Evolutionary conservation across 2,113 vertebrate species (phyloP).

Genomic region (Pipra filicauda): DNA sequence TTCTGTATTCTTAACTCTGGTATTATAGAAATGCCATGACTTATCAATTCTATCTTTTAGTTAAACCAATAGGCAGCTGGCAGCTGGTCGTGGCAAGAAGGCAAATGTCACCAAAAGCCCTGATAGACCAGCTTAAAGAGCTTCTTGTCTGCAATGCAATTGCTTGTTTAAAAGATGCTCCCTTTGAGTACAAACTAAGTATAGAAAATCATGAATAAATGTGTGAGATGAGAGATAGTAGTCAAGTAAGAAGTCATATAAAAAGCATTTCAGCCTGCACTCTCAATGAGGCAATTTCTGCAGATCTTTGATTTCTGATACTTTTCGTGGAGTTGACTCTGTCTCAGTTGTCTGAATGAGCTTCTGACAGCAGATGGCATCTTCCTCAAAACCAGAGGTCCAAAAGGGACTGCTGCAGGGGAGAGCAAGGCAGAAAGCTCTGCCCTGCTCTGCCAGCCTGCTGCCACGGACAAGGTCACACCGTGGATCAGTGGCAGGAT

Average conservation of each 20-base stretch:
- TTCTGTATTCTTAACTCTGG: not conserved
- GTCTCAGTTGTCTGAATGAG: not conserved
- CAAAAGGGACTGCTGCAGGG: not conserved
- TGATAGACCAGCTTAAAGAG: not conserved
- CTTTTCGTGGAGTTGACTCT: not conserved
- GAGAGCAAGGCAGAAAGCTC: not conserved
- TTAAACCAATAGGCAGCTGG: not conserved
- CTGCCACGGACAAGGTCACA: not conserved
- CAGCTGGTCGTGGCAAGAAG: not conserved
- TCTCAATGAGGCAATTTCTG: not conserved
- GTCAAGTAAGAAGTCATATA: not conserved
- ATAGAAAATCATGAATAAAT: not conserved
- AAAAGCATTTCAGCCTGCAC: not conserved
- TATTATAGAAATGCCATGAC: not conserved
- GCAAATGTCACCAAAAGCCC: not conserved
- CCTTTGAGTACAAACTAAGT: not conserved
- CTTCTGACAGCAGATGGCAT: conserved; percentile 41
- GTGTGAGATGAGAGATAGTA: not conserved
- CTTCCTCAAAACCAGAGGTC: not conserved
- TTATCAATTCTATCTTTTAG: not conserved
- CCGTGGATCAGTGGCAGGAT: not conserved
- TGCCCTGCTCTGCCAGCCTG: not conserved
- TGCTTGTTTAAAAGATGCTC: not conserved
- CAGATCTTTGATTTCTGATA: not conserved
- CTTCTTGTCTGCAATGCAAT: not conserved